Base-by-base conservation (phyloP, 2,888 invertebrate genomes). In the Calameuta pallipes region DNA sequence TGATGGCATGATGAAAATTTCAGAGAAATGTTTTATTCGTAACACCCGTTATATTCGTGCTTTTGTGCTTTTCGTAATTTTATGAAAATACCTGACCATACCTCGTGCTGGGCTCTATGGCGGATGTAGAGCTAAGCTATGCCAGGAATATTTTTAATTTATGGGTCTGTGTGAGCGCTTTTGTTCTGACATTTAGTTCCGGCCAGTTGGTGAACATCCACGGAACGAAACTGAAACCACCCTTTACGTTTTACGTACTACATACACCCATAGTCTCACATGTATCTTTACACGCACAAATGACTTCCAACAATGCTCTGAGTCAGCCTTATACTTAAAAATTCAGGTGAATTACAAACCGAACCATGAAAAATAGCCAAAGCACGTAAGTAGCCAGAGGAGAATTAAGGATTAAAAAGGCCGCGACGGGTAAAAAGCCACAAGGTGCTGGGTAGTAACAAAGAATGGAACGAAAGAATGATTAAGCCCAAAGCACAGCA, bases 191-290 rank as follows among this genome's bases (percentile, higher is more conserved):
- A 83, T 87, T 87, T 87, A 86, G 87, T 87, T 87, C 84, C 86
- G 84, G 84, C 85, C 86, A 86, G 86, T 86, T 87, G 83, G 86
- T 81, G 83, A 85, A 84, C 85, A 87, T 86, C 81, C 83, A 83
- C 78, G 82, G 80, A 87, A 87, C 85, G 81, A 15, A 56, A 56
- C 23, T 56, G 2, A 56, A 56, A 56, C 23, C 56, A 56, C 56
- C 6, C 23, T 56, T 56, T 56, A 23, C 9, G 56, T 56, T 56
- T 2, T 56, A 23, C 23, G 23, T 56, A 56, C 23, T 23, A 56
- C 56, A 2, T 23, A 56, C 1, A 56, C 9, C 23, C 56, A 41
- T 41, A 9, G 2, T 56, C 23, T 2, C 9, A 56, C 23, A 2
- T 23, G 23, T 56, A 56, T 56, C 56, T 56, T 15, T 56, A 6